These are phyloP conservation scores for Lagocephalus sceleratus DNA, from an alignment of 2,797 vertebrate genomes.

Conservation along the genomic window DNA sequence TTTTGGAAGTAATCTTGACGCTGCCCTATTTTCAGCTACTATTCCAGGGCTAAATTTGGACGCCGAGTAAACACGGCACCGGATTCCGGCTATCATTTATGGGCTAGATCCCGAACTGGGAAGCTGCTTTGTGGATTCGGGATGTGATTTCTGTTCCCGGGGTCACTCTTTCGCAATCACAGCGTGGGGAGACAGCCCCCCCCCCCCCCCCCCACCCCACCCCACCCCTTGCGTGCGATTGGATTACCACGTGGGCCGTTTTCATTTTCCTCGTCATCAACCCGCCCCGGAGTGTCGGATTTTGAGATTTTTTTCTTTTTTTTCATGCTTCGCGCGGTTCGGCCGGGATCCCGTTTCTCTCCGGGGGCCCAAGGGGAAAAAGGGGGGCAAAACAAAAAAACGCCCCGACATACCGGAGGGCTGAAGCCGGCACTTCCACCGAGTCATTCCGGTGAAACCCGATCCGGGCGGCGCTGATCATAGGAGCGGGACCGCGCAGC, in stretches of 20 bases:
- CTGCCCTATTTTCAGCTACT: too few relatives aligned
- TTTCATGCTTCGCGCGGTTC: conserved; percentile 10
- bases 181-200: too few relatives aligned
- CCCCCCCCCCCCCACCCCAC: too few relatives aligned
- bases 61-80: too few relatives aligned
- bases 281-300: conserved; percentile 6
- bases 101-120: too few relatives aligned
- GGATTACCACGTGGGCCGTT: background rate
- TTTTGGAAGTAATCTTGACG: too few relatives aligned
- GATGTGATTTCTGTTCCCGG: too few relatives aligned
- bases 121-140: too few relatives aligned
- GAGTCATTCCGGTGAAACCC: conserved; percentile 70
- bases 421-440: conserved; percentile 56
- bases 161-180: too few relatives aligned
- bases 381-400: too few relatives aligned
- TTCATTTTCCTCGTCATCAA: background rate
- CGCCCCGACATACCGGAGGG: conserved; percentile 50
- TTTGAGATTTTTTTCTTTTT: conserved; percentile 40
- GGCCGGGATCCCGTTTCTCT: conserved; percentile 50
- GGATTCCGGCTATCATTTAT: too few relatives aligned
- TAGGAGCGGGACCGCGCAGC: conserved; percentile 35
- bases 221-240: background rate
- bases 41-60: too few relatives aligned
- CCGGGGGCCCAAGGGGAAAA: conserved; percentile 58
- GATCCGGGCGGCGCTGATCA: conserved; percentile 60